Conservation (phyloP, 2,888 invertebrate species). For the Drosophila nr. perissopoda region DNA sequence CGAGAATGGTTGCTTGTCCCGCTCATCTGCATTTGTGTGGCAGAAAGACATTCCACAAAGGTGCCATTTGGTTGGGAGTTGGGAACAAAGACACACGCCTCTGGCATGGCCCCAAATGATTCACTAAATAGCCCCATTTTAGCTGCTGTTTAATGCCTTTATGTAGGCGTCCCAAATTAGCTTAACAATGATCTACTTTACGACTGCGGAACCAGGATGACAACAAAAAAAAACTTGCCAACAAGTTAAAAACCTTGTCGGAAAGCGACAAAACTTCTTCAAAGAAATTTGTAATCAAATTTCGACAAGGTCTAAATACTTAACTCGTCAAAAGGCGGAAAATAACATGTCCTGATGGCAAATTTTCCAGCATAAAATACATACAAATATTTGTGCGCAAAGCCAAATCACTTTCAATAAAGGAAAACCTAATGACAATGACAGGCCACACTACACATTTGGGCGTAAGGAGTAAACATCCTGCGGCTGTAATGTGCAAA, state of each 20-base stretch:
- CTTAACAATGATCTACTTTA: constrained; percentile 55
- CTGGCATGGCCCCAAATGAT: constrained; percentile 14
- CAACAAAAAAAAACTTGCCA: constrained; percentile 10
- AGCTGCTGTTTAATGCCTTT: constrained; percentile 25
- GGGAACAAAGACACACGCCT: neutral
- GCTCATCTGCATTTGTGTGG: constrained; percentile 19
- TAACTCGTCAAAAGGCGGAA: constrained; percentile 22
- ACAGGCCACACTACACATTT: constrained; percentile 26
- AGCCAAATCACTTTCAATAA: constrained; percentile 60
- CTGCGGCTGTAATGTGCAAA: constrained; percentile 41
- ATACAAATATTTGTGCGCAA: constrained; percentile 35
- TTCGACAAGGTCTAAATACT: constrained; percentile 9
- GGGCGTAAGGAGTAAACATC: constrained; percentile 39
- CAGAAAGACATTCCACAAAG: constrained; percentile 26
- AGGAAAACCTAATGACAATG: constrained; percentile 26
- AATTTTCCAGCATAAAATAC: constrained; percentile 5
- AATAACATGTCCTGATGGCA: neutral
- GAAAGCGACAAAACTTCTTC: constrained; percentile 8
- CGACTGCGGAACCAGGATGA: constrained; percentile 33
- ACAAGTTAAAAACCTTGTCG: neutral
- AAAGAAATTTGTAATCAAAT: constrained; percentile 33
- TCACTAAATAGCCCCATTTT: constrained; percentile 33
- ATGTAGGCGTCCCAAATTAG: constrained; percentile 49
- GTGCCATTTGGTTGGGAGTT: constrained; percentile 39
- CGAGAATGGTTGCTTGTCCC: constrained; percentile 10